These are phyloP conservation scores for Thaleichthys pacificus DNA, from an alignment of 2,797 vertebrate species.

Conservation along the genomic window DNA sequence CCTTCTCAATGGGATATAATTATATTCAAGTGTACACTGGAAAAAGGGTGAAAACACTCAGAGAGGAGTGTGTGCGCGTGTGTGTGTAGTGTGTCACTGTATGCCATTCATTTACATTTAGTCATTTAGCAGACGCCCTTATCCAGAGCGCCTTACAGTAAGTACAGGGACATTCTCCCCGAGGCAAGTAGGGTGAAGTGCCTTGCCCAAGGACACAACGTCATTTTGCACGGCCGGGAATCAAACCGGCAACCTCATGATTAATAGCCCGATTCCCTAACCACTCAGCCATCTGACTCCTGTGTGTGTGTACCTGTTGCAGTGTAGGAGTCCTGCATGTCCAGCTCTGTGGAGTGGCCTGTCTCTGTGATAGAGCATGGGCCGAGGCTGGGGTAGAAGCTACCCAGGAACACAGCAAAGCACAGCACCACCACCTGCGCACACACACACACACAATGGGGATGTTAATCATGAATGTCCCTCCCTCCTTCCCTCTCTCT, in stretches of 20 bases:
- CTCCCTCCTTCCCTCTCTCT: too few relatives aligned
- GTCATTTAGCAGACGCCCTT: too few relatives aligned
- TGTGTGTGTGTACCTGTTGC: constrained; percentile 77
- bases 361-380: constrained; percentile 82
- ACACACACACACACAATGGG: constrained; percentile 12
- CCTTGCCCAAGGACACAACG: too few relatives aligned
- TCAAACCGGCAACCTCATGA: too few relatives aligned
- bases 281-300: too few relatives aligned
- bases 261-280: too few relatives aligned
- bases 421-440: constrained; percentile 89
- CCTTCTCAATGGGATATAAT: constrained; percentile 44
- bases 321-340: constrained; percentile 84
- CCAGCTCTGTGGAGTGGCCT: constrained; percentile 75
- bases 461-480: too few relatives aligned
- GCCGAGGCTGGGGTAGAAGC: constrained; percentile 85
- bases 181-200: too few relatives aligned
- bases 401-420: constrained; percentile 90
- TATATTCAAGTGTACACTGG: constrained; percentile 50
- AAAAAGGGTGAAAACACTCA: constrained; percentile 23
- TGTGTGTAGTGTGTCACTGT: constrained; percentile 1
- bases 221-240: too few relatives aligned
- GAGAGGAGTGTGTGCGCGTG: constrained; percentile 5
- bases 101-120: too few relatives aligned
- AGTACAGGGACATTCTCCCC: too few relatives aligned
- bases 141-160: too few relatives aligned